Evolutionary conservation across 2,888 invertebrate species (phyloP).

Genomic region (Tetragonisca angustula): DNA sequence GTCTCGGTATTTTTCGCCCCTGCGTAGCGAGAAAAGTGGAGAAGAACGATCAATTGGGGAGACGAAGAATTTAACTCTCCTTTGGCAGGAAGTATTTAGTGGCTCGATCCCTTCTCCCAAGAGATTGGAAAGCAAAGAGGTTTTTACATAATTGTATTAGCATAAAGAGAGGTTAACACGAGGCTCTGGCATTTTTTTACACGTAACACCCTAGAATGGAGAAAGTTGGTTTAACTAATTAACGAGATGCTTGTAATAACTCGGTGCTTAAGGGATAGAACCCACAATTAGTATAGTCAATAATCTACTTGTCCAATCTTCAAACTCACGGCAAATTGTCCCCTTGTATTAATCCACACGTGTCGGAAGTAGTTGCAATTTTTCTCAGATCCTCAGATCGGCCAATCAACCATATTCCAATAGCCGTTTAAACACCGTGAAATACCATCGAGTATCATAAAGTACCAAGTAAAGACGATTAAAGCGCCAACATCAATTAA

Average conservation of each 20-base stretch:
- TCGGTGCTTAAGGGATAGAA: background rate
- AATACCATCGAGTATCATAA: background rate
- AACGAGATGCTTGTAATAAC: background rate
- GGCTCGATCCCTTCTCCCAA: background rate
- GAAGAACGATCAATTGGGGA: background rate
- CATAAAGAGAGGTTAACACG: background rate
- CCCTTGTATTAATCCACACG: background rate
- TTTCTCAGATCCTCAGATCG: background rate
- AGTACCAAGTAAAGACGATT: background rate
- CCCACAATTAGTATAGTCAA: background rate
- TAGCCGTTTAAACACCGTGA: background rate
- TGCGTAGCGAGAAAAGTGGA: background rate
- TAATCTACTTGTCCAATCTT: background rate
- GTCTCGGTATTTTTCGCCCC: too few species aligned
- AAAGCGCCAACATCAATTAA: background rate
- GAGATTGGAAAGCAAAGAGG: background rate
- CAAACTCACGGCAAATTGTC: background rate
- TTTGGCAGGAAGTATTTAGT: background rate
- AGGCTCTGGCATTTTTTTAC: background rate
- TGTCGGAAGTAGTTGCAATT: background rate
- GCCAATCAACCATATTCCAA: background rate
- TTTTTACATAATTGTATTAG: background rate
- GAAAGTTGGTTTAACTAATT: constrained; percentile 1
- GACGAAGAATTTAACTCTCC: background rate
- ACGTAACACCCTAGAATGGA: background rate